A percentile compares a stretch with the other conserved stretches of the same genome.
These are phyloP conservation scores for Dexiosoma caninum DNA, from an alignment of 2,888 invertebrate species.

Conservation along the genomic window DNA sequence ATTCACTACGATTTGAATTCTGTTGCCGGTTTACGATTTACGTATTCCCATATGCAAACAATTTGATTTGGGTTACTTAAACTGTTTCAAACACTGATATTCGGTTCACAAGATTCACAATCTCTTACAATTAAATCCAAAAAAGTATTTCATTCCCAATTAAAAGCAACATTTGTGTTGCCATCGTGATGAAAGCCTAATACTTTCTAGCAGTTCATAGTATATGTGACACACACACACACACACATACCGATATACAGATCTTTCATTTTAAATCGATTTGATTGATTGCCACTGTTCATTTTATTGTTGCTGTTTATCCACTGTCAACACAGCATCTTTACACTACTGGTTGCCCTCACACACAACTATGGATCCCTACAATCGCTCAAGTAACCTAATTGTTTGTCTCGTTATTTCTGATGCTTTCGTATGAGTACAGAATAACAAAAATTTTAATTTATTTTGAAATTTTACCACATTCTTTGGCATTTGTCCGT, in stretches of 20 bases:
- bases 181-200: too few relatives aligned
- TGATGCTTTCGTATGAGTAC: not conserved
- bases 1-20: too few relatives aligned
- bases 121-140: too few relatives aligned
- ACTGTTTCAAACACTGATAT: too few relatives aligned
- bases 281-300: constrained; percentile 51
- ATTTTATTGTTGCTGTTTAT: constrained; percentile 40
- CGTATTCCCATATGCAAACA: too few relatives aligned
- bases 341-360: constrained; percentile 20
- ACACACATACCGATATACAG: not conserved
- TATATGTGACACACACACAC: not conserved
- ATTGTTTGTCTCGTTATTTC: not conserved
- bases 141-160: too few relatives aligned
- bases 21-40: too few relatives aligned
- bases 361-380: constrained; percentile 34
- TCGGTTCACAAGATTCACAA: too few relatives aligned
- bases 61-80: too few relatives aligned
- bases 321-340: constrained; percentile 43
- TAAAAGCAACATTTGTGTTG: too few relatives aligned
- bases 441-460: constrained; percentile 43
- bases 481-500: constrained; percentile 53
- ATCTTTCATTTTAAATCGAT: constrained; percentile 30
- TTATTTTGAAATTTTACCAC: constrained; percentile 50
- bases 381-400: not conserved
- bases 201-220: too few relatives aligned